These are phyloP conservation scores for Mactromeris polynyma DNA, from an alignment of 2,888 invertebrate species.

Conservation along the genomic window DNA sequence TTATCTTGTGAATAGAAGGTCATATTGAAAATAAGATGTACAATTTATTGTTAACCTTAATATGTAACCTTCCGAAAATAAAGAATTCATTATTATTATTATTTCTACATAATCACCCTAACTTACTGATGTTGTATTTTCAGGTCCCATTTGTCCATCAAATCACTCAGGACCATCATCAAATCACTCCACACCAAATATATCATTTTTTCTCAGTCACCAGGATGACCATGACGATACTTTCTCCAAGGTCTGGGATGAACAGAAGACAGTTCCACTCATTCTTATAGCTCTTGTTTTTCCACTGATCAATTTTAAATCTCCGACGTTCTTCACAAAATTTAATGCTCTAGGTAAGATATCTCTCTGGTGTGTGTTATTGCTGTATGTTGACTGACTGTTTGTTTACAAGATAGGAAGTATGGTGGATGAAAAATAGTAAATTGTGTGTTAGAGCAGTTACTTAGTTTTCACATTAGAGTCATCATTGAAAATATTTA, in stretches of 20 bases:
- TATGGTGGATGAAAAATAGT: no score
- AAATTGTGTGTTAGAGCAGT: no score
- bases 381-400: no score
- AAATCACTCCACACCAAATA: background rate
- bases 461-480: no score
- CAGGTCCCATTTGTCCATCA: constrained; percentile 64
- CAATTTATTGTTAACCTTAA: no score
- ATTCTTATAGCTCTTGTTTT: constrained; percentile 92
- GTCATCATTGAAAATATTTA: no score
- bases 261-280: constrained; percentile 93
- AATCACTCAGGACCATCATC: constrained; percentile 19
- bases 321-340: constrained; percentile 96
- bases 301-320: constrained; percentile 94
- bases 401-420: no score
- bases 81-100: no score
- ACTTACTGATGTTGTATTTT: constrained; percentile 26
- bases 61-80: no score
- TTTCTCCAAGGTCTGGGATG: constrained; percentile 90
- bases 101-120: no score
- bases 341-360: constrained; percentile 95
- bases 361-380: background rate
- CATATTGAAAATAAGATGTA: no score
- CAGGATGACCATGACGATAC: constrained; percentile 47
- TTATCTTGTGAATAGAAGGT: no score
- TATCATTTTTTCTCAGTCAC: background rate